Conservation (phyloP, 2,888 invertebrate genomes). For the Altica lythri region DNA sequence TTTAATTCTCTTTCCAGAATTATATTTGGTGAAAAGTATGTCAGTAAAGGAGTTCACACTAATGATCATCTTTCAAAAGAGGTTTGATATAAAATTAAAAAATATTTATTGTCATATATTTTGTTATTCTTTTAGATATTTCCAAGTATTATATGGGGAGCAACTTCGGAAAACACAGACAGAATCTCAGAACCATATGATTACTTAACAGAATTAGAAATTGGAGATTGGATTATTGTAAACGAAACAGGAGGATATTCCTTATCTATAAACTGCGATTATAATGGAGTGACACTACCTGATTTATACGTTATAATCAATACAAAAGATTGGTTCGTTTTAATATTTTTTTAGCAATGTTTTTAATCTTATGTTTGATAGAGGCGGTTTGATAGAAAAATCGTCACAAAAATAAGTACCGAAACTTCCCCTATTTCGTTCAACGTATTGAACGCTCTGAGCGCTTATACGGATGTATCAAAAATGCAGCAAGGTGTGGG, state of each 20-base stretch:
- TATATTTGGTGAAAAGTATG: conserved; percentile 17
- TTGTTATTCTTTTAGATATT: conserved; percentile 5
- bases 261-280: conserved; percentile 58
- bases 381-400: too few relatives aligned
- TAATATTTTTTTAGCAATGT: conserved; percentile 1
- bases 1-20: conserved; percentile 9
- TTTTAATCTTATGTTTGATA: too few relatives aligned
- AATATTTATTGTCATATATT: not conserved
- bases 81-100: not conserved
- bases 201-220: conserved; percentile 59
- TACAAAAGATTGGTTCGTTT: conserved; percentile 50
- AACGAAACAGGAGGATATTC: conserved; percentile 69
- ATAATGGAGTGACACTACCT: conserved; percentile 64
- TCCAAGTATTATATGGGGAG: conserved; percentile 40
- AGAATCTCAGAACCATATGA: conserved; percentile 56
- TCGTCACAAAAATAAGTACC: too few relatives aligned
- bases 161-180: conserved; percentile 67
- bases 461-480: not conserved
- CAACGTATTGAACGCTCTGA: not conserved
- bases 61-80: conserved; percentile 31
- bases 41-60: conserved; percentile 29
- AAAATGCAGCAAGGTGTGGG: not conserved
- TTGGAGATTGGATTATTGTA: conserved; percentile 65
- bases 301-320: conserved; percentile 53
- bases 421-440: not conserved